phyloP scores from a whole-genome alignment of 2,113 vertebrate genomes.

The Orientallactaga bullata region DNA sequence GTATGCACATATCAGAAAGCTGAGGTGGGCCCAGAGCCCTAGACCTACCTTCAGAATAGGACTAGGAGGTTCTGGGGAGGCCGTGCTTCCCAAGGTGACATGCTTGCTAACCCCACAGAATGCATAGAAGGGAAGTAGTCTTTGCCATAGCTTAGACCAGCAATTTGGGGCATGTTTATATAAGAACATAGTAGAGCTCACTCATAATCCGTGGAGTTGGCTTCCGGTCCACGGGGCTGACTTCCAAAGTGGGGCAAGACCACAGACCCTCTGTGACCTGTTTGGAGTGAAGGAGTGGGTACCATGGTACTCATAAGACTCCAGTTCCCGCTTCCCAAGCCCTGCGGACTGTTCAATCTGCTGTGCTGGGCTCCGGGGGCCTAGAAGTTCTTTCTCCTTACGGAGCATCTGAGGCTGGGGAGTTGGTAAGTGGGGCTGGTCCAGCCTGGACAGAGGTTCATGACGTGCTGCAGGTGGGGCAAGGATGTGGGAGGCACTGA shows the following conservation, averaged over 20 bases:
- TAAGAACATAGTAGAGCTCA: not conserved
- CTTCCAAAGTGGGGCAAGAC: not conserved
- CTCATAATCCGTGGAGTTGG: not conserved
- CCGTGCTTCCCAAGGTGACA: not conserved
- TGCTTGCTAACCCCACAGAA: not conserved
- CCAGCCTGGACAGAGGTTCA: not conserved
- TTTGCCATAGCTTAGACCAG: not conserved
- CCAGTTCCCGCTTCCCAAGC: accelerated
- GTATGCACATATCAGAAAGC: not conserved
- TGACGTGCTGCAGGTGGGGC: not conserved
- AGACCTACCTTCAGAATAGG: not conserved
- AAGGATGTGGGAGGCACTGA: accelerated
- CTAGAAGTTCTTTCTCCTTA: not conserved
- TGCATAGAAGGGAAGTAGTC: accelerated
- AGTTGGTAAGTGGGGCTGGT: not conserved
- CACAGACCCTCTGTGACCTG: accelerated
- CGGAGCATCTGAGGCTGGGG: not conserved
- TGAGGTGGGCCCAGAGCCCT: not conserved
- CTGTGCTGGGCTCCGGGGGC: not conserved
- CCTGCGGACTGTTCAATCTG: not conserved
- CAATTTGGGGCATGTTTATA: not conserved
- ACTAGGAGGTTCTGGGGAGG: not conserved
- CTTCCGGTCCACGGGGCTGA: not conserved
- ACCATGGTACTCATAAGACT: accelerated
- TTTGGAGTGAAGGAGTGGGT: not conserved